Conservation (phyloP, 2,113 vertebrate species). For the Lamprologus lemairii region DNA sequence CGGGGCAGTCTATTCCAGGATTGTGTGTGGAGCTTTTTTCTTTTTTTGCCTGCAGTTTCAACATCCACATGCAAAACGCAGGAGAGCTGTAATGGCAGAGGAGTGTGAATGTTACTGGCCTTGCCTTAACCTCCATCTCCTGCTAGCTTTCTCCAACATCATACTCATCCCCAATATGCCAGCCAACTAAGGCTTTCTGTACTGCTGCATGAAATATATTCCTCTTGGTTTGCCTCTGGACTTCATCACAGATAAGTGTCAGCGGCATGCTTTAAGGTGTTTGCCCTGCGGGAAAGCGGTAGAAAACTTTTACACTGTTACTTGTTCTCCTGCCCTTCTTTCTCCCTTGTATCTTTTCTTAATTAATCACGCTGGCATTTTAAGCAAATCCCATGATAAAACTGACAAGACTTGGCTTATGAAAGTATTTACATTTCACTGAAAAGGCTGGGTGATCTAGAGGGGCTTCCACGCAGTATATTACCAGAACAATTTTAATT, state of each 20-base stretch:
- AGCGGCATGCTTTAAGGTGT: neutral
- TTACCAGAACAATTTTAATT: neutral
- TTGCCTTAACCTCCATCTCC: neutral
- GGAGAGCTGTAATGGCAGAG: neutral
- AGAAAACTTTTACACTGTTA: neutral
- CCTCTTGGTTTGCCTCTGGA: neutral
- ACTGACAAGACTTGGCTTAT: neutral
- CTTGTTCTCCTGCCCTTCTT: neutral
- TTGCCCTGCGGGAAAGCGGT: neutral
- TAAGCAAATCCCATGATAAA: neutral
- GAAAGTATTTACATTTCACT: neutral
- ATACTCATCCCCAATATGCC: neutral
- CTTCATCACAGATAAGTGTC: neutral
- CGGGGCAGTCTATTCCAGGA: neutral
- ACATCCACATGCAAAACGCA: neutral
- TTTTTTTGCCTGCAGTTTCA: neutral
- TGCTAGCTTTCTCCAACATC: neutral
- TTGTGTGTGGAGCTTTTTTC: neutral
- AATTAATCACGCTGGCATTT: neutral
- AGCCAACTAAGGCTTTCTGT: neutral
- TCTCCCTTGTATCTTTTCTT: neutral
- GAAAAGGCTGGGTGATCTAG: neutral
- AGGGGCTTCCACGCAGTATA: neutral
- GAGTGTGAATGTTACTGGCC: neutral
- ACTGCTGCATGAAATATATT: slow-evolving; percentile 4